Percentiles rank a stretch among this genome's conserved stretches.
phyloP scores from a whole-genome alignment of 2,888 invertebrate genomes.

The Ochlodes sylvanus region DNA sequence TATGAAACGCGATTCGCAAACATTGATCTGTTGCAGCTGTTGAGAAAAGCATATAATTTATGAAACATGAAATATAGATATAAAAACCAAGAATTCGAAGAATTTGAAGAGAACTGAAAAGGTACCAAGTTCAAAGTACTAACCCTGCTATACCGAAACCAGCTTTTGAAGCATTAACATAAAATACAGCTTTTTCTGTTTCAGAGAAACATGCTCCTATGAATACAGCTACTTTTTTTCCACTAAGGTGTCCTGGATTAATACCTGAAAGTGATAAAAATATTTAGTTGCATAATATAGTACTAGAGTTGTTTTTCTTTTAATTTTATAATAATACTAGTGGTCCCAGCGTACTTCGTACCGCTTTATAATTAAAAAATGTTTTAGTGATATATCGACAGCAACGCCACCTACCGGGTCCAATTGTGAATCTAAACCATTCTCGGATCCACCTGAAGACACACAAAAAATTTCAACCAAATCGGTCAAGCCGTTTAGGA shows the following conservation, averaged over 20 bases:
- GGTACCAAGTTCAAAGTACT: constrained; percentile 27
- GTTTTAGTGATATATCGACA: too few relatives aligned
- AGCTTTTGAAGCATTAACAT: constrained; percentile 48
- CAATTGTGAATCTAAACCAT: too few relatives aligned
- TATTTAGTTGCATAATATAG: too few relatives aligned
- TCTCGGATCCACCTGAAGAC: too few relatives aligned
- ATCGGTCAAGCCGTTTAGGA: too few relatives aligned
- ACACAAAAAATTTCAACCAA: too few relatives aligned
- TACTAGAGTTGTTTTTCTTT: too few relatives aligned
- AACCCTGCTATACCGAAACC: constrained; percentile 66
- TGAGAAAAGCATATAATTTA: constrained; percentile 8
- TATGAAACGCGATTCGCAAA: constrained; percentile 73
- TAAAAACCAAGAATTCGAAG: not conserved
- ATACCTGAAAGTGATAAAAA: constrained; percentile 61
- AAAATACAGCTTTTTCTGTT: constrained; percentile 82
- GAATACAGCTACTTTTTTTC: constrained; percentile 81
- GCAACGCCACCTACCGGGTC: too few relatives aligned
- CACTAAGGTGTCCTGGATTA: constrained; percentile 83
- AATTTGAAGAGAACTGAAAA: not conserved
- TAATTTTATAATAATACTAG: too few relatives aligned
- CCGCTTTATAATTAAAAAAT: too few relatives aligned
- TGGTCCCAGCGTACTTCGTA: too few relatives aligned
- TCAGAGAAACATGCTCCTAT: constrained; percentile 84
- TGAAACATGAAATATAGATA: not conserved
- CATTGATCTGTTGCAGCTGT: constrained; percentile 68